Evolutionary conservation across 2,797 vertebrate species (phyloP).

Genomic region (Melanotaenia trifasciata): DNA sequence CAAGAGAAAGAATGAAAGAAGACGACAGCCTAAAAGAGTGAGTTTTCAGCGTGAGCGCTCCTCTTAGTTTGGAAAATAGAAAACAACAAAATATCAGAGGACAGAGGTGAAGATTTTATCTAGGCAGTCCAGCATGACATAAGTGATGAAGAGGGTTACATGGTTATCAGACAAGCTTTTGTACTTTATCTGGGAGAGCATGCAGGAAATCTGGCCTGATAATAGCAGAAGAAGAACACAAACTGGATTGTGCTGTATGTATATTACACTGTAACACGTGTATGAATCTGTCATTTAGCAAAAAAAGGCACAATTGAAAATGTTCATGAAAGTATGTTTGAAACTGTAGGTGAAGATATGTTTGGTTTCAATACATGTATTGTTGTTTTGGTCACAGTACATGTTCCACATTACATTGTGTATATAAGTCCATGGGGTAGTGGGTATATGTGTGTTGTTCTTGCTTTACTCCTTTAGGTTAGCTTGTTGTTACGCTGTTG

Average conservation of each 20-base stretch:
- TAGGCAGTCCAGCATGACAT: background rate
- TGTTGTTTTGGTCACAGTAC: slow-evolving; percentile 39
- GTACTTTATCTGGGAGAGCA: slow-evolving; percentile 1
- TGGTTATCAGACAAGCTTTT: background rate
- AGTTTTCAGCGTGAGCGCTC: slow-evolving; percentile 29
- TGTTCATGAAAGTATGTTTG: slow-evolving; percentile 4
- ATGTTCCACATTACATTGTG: slow-evolving; percentile 44
- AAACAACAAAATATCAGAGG: slow-evolving; percentile 11
- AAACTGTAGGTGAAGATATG: background rate
- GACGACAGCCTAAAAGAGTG: background rate
- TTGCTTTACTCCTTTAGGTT: slow-evolving; percentile 48
- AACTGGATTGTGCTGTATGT: background rate
- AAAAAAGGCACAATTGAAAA: background rate
- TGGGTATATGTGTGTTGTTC: slow-evolving; percentile 42
- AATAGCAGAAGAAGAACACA: slow-evolving; percentile 1
- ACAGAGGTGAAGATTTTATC: slow-evolving; percentile 10
- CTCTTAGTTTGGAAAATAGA: slow-evolving; percentile 25
- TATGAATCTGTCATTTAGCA: background rate
- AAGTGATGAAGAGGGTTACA: slow-evolving; percentile 8
- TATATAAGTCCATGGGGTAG: slow-evolving; percentile 33
- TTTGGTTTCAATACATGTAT: slow-evolving; percentile 14
- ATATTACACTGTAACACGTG: background rate
- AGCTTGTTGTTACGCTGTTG: slow-evolving; percentile 58
- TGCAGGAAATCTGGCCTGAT: slow-evolving; percentile 16
- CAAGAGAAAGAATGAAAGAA: slow-evolving; percentile 17